A percentile compares a stretch with the other conserved stretches of the same genome.
Conservation (phyloP, 2,113 vertebrate species). For the Amphiprion percula region DNA sequence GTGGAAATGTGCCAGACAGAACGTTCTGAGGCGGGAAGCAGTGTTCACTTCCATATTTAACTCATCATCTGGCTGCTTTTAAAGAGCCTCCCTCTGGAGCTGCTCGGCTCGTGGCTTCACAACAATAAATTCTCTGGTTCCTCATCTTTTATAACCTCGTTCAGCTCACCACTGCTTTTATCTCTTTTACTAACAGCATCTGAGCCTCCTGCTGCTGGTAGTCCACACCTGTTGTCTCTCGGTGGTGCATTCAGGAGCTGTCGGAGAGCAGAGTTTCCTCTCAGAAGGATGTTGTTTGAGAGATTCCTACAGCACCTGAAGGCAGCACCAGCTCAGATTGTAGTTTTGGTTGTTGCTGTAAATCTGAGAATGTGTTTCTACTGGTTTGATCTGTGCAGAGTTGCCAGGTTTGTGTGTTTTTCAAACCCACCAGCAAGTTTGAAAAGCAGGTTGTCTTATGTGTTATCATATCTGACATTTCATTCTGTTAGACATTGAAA, state of each 20-base stretch:
- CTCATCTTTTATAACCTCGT: slow-evolving; percentile 23
- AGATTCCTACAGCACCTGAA: no score
- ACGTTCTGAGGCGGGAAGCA: slow-evolving; percentile 1
- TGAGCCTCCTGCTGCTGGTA: no score
- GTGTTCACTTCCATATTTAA: slow-evolving; percentile 31
- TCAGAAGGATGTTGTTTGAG: no score
- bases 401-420: no score
- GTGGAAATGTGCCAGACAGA: background rate
- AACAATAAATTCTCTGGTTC: slow-evolving; percentile 4
- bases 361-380: no score
- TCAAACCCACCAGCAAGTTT: no score
- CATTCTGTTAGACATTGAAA: no score
- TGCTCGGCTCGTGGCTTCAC: background rate
- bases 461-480: no score
- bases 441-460: no score
- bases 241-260: background rate
- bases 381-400: no score
- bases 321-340: no score
- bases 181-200: background rate
- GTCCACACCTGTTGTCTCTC: slow-evolving; percentile 5
- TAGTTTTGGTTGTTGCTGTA: no score
- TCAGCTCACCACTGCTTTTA: slow-evolving; percentile 13
- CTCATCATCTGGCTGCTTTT: slow-evolving; percentile 42
- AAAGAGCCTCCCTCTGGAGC: slow-evolving; percentile 12
- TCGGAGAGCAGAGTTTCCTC: background rate